phyloP scores from a whole-genome alignment of 2,888 invertebrate species.

The Cosmopolites sordidus region DNA sequence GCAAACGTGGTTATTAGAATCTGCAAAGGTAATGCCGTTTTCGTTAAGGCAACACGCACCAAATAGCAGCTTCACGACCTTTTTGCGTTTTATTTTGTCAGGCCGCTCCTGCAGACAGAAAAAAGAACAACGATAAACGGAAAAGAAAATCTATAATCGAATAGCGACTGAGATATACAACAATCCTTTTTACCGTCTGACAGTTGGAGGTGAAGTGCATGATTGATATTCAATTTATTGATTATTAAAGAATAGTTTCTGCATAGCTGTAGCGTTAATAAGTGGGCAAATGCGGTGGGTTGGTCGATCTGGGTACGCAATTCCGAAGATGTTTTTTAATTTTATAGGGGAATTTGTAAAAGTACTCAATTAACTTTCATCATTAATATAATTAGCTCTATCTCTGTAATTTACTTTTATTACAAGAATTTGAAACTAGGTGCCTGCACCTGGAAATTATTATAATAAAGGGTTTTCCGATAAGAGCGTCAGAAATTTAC shows the following conservation, averaged over 20 bases:
- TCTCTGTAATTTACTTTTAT: too few species aligned
- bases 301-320: constrained; percentile 18
- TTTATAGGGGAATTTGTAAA: not conserved
- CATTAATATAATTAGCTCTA: too few species aligned
- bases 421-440: too few species aligned
- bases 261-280: constrained; percentile 13
- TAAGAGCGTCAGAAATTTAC: too few species aligned
- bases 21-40: too few species aligned
- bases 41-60: too few species aligned
- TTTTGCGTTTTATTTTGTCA: too few species aligned
- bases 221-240: constrained; percentile 22
- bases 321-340: constrained; percentile 15
- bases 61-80: too few species aligned
- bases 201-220: constrained; percentile 21
- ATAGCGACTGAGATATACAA: not conserved
- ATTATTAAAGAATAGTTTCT: constrained; percentile 16
- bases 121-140: not conserved
- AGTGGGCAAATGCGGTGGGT: constrained; percentile 17
- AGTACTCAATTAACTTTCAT: too few species aligned
- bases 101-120: not conserved
- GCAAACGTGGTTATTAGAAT: too few species aligned
- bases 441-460: too few species aligned
- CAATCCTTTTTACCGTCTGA: constrained; percentile 4
- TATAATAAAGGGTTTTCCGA: too few species aligned
- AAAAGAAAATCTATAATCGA: not conserved